Base-by-base conservation (phyloP, 1,140 invertebrate species). In the Ostrea edulis region DNA sequence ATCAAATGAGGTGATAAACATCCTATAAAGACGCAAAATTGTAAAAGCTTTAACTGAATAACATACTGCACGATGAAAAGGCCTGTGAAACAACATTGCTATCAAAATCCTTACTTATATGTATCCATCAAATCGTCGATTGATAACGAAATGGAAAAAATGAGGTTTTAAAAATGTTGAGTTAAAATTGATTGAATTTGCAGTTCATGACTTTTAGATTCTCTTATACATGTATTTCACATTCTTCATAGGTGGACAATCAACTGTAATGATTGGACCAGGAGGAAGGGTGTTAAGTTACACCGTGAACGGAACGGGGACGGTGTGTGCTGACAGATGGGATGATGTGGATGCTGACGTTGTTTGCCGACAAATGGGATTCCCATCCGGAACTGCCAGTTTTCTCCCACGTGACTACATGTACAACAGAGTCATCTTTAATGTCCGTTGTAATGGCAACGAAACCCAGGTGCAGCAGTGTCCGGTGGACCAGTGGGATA, bases 311-410 rank as follows among this genome's bases (percentile, higher is more conserved):
- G 65, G 65, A 35, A 71, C 65, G 12, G 81, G 81, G 20, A 54
- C 52, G 35, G 81, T 82, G 29, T 82, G 81, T 44, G 35, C n/a
- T n/a, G 29, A 82, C 52, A 8, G 14, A 17, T 82, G 81, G 81
- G 81, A 82, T 22, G 52, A 52, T 29, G 20, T 9, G 29, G 81
- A 82, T 12, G 81, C 81, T 22, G 81, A 82, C 81, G 81, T 82
- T 51, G 35, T 54, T 9, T 82, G 81, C 52, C 44, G 81, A 51
- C 44, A 82, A 44, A 82, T 82, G 81, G 81, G 81, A 82, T 82
- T 44, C 22, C 65, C 65, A 22, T 71, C 65, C 29, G 65, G 65
- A 71, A 71, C 25, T 25, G 65, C 65, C 22, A 71, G 22, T 25
- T 29, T 71, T 25, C 22, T 29, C 12, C 65, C 65, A 22, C 65